Conservation (phyloP, 1,140 invertebrate genomes). For the Gonatopus flavifemur region DNA sequence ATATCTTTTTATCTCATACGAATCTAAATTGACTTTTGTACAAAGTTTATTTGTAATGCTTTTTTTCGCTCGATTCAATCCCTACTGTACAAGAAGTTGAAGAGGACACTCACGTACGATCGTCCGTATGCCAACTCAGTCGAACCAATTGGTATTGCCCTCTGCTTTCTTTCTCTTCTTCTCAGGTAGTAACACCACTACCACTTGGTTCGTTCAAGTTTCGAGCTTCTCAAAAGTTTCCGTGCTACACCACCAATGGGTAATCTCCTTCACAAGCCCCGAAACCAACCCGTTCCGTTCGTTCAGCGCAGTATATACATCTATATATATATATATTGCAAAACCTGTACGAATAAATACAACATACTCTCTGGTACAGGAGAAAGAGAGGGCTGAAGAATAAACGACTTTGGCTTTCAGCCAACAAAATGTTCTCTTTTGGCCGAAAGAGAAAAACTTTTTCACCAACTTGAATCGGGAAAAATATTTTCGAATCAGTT, state of each 20-base stretch:
- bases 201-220: conserved; percentile 15
- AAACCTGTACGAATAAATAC: no score
- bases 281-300: not conserved
- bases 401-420: conserved; percentile 15
- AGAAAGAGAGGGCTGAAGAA: no score
- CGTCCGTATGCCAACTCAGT: conserved; percentile 4
- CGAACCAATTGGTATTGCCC: conserved; percentile 22
- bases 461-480: not conserved
- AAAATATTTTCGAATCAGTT: conserved; percentile 17
- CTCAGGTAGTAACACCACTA: no score
- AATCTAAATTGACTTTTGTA: no score
- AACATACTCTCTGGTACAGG: no score
- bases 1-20: no score
- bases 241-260: conserved; percentile 9
- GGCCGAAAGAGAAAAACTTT: conserved; percentile 1
- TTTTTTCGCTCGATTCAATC: conserved; percentile 19
- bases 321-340: not conserved
- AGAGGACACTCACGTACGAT: conserved; percentile 8
- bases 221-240: conserved; percentile 14
- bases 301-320: not conserved
- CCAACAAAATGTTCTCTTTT: conserved; percentile 16
- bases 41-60: no score
- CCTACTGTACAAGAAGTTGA: conserved; percentile 3
- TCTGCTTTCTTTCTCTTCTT: no score
- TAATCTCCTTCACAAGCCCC: not conserved